These are phyloP conservation scores for Dolichotis patagonum DNA, from an alignment of 2,113 vertebrate genomes.

Conservation along the genomic window DNA sequence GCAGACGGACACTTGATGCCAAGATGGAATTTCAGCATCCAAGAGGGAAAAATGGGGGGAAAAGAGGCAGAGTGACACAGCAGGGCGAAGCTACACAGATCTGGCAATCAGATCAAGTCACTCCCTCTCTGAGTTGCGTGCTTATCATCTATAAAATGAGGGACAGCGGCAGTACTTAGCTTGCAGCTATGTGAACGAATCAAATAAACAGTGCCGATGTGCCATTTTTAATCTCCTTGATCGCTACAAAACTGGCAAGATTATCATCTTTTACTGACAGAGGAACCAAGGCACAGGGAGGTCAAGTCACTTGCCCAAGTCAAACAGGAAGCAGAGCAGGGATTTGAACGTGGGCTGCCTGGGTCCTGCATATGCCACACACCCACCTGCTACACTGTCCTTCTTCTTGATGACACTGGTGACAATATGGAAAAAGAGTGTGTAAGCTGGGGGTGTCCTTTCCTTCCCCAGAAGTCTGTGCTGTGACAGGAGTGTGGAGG, in stretches of 20 bases:
- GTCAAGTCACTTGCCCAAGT: not conserved
- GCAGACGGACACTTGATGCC: not conserved
- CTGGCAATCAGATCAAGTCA: not conserved
- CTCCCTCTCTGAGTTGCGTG: not conserved
- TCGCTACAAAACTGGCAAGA: fast-evolving
- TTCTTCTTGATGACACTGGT: not conserved
- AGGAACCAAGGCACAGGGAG: not conserved
- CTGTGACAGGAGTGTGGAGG: not conserved
- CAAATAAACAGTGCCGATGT: fast-evolving
- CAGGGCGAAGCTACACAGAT: too few species aligned
- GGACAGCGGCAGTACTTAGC: fast-evolving
- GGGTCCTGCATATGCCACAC: fast-evolving
- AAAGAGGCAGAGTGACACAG: not conserved
- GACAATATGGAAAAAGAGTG: fast-evolving
- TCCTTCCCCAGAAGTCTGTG: not conserved
- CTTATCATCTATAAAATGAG: not conserved
- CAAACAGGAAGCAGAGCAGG: not conserved
- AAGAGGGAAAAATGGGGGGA: not conserved
- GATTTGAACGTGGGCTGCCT: not conserved
- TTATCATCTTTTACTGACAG: not conserved
- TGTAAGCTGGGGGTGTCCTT: not conserved
- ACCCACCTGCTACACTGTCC: not conserved
- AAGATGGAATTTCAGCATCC: not conserved
- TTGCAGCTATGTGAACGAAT: fast-evolving
- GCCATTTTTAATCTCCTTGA: not conserved